Base-by-base conservation (phyloP, 2,113 vertebrate genomes). In the Neotoma lepida region DNA sequence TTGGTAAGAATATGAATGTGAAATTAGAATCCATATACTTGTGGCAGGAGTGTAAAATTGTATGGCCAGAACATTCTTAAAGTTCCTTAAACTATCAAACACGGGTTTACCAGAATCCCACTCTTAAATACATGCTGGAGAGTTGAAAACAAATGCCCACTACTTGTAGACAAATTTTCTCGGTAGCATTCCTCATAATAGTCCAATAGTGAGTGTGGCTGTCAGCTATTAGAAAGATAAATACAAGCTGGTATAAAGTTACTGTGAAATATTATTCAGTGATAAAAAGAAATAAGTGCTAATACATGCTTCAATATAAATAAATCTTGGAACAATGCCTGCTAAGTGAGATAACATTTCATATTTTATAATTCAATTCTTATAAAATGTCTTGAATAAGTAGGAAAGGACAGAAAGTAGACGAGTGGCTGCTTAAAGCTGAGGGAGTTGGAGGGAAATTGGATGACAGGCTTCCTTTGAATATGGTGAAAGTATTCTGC, bases 341-440 rank as follows among this genome's bases (percentile, higher is more conserved):
- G 30, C 44, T 58, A 84, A 74, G 30, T 54, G 7, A 93, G 89
- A 91, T 54, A 89, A 81, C 33, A 70, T n/a, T 39, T 54, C 1
- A 7, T 73, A 88, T 84, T 70, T 90, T 88, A 84, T 80, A 35
- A 78, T 63, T 44, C 12, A 24, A 28, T 80, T 96, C 89, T n/a
- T 41, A 35, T 81, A 70, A 89, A 73, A 49, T 70, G 24, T 35
- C 49, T 26, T 49, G 7, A 70, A 26, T 70, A 74, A 89, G 26
- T 35, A 96, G 73, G 49, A 94, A 86, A 88, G 41, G 33, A 86
- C 44, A 90, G 41, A 80, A 91, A 63, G 26, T 68, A 64, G 10
- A 81, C 63, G 39, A 39, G 3, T 70, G 82, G 3, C 46, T 41
- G 4, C 33, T 51, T 94, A 24, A 39, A 33, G 2, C n/a, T n/a